These are phyloP conservation scores for Thamnophis elegans DNA, from an alignment of 2,797 vertebrate genomes.

Conservation along the genomic window DNA sequence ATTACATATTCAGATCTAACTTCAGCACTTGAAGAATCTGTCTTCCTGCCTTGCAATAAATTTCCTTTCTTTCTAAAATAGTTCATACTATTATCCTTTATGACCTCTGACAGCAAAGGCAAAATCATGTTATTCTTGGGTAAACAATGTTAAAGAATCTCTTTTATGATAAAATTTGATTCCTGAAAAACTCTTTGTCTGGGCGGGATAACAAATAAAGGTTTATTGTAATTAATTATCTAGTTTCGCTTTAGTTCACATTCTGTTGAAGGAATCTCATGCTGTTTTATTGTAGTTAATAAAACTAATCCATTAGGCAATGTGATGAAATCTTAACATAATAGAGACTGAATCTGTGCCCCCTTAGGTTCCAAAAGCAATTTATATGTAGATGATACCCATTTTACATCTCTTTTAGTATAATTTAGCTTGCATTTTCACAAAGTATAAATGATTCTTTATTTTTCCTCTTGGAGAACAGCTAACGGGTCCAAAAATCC, in stretches of 20 bases:
- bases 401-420: conserved; percentile 73
- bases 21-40: not conserved
- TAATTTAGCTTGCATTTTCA: conserved; percentile 77
- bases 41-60: not conserved
- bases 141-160: conserved; percentile 44
- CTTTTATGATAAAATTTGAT: conserved; percentile 32
- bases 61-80: not conserved
- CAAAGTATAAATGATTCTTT: conserved; percentile 65
- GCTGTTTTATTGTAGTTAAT: conserved; percentile 77
- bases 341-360: conserved; percentile 68
- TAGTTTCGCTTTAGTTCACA: conserved; percentile 73
- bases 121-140: conserved; percentile 45
- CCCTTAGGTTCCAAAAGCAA: conserved; percentile 74
- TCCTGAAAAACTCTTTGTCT: conserved; percentile 39
- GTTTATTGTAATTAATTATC: conserved; percentile 74
- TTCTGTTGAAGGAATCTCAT: conserved; percentile 59
- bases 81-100: not conserved
- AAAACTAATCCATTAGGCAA: conserved; percentile 75
- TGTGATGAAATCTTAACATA: conserved; percentile 74
- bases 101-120: conserved; percentile 26
- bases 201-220: conserved; percentile 58
- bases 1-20: not conserved
- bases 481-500: conserved; percentile 31
- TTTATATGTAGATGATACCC: conserved; percentile 85
- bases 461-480: conserved; percentile 53